Conservation (phyloP, 92 coral and sea anemone species). For the Montipora capitata region DNA sequence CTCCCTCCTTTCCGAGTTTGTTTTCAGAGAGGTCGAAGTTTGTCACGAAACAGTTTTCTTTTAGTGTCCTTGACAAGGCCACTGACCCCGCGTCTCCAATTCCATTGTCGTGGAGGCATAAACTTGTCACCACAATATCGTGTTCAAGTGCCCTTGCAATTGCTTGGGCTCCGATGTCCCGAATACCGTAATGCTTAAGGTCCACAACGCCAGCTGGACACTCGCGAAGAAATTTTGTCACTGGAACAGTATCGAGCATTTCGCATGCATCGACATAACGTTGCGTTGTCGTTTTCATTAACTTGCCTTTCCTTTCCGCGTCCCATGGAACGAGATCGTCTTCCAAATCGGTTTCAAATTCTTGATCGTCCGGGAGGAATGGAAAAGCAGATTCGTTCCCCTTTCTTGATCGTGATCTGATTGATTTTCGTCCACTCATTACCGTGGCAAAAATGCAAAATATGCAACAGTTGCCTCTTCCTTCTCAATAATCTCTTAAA, state of each 20-base stretch:
- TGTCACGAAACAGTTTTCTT: constrained; percentile 75
- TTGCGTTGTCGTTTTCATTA: constrained; percentile 48
- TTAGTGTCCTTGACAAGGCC: constrained; percentile 65
- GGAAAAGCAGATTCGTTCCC: neutral
- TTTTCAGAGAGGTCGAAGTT: constrained; percentile 75
- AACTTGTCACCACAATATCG: constrained; percentile 57
- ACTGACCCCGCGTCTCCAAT: constrained; percentile 61
- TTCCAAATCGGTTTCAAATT: constrained; percentile 80
- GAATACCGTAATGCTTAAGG: constrained; percentile 76
- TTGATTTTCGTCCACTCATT: neutral
- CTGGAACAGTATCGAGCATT: constrained; percentile 39
- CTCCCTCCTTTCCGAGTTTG: constrained; percentile 57
- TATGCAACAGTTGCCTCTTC: no score
- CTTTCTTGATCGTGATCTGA: neutral
- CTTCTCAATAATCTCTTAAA: no score
- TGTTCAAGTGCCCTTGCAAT: constrained; percentile 73
- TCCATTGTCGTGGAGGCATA: constrained; percentile 72
- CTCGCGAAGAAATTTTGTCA: constrained; percentile 71
- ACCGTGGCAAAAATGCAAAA: no score
- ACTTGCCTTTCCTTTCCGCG: neutral
- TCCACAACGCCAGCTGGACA: constrained; percentile 56
- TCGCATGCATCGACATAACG: constrained; percentile 69
- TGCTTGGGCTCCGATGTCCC: constrained; percentile 71
- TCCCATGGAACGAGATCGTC: constrained; percentile 27
- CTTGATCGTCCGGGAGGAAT: constrained; percentile 45